phyloP scores from a whole-genome alignment of 2,113 vertebrate genomes.

The Cyrtonyx montezumae region DNA sequence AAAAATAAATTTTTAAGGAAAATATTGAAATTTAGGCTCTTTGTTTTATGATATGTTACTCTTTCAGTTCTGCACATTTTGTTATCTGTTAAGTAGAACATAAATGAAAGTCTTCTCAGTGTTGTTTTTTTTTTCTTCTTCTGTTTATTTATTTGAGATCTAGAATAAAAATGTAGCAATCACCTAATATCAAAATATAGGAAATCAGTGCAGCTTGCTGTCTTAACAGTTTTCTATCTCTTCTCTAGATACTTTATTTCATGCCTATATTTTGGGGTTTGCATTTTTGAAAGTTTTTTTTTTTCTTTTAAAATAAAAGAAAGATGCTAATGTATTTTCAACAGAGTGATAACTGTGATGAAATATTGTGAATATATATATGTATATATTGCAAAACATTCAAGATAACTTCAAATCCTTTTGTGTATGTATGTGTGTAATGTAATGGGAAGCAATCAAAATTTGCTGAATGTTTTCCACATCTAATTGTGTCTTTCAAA shows the following conservation, averaged over 20 bases:
- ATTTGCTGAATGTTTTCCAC: background rate
- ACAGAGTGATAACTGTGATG: background rate
- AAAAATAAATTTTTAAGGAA: background rate
- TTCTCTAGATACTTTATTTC: background rate
- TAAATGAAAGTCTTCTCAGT: background rate
- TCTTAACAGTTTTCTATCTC: background rate
- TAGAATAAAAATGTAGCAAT: background rate
- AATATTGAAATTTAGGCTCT: background rate
- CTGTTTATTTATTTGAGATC: background rate
- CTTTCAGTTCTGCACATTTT: background rate
- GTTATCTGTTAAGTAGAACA: background rate
- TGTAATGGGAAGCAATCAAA: background rate
- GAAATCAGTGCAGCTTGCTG: background rate
- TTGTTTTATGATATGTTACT: background rate
- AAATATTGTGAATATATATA: background rate
- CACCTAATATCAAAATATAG: background rate
- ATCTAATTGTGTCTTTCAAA: background rate
- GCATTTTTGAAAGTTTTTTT: background rate
- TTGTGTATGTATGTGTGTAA: background rate
- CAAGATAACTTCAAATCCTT: background rate
- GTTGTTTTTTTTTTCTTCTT: background rate
- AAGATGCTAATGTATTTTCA: background rate
- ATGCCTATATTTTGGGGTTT: background rate
- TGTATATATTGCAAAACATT: background rate
- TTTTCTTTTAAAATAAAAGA: background rate